These are phyloP conservation scores for Rhabdornis inornatus DNA, from an alignment of 2,113 vertebrate species.

Conservation along the genomic window DNA sequence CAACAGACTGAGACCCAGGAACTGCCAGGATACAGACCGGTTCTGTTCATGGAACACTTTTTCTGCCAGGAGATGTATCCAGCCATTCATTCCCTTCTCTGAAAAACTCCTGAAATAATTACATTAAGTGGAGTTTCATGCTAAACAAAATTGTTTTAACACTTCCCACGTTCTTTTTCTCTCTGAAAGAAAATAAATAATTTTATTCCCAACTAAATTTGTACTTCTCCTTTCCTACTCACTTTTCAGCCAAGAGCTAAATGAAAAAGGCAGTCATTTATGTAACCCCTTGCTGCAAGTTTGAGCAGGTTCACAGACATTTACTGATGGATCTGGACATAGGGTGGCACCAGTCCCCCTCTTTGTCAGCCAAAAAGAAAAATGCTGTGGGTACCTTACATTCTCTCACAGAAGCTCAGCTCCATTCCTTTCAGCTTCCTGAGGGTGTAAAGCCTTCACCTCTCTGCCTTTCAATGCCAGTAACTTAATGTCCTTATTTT, in stretches of 20 bases:
- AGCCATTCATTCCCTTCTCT: neutral
- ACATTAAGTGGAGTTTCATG: neutral
- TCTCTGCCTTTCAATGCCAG: neutral
- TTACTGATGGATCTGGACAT: neutral
- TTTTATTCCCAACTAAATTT: neutral
- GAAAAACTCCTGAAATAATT: neutral
- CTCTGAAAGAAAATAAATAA: neutral
- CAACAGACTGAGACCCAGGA: neutral
- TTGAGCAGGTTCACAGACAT: neutral
- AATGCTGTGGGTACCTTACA: neutral
- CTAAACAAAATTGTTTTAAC: slow-evolving; percentile 1
- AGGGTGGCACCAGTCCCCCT: neutral
- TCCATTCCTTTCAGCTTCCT: neutral
- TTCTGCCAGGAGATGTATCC: neutral
- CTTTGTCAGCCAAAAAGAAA: neutral
- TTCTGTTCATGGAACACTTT: neutral
- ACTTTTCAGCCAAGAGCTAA: neutral
- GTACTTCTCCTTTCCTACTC: neutral
- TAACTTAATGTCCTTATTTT: neutral
- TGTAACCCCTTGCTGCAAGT: neutral
- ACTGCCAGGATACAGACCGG: neutral
- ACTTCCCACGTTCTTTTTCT: neutral
- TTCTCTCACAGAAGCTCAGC: neutral
- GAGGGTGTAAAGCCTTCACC: neutral
- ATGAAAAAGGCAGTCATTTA: neutral